Conservation (phyloP, 2,113 vertebrate genomes). For the Trichechus manatus region DNA sequence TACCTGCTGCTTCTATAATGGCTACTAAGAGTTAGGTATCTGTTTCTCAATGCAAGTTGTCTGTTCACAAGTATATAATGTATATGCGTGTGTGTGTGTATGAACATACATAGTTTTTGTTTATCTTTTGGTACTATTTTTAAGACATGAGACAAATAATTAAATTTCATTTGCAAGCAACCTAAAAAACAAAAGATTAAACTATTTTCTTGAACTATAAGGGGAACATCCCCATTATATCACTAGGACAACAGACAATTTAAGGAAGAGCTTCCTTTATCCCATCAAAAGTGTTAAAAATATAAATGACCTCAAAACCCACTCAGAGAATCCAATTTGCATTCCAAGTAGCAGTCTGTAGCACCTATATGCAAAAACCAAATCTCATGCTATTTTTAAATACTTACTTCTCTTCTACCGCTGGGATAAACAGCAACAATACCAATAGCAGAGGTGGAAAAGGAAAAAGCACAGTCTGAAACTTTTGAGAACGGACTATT, state of each 20-base stretch:
- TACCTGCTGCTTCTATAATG: background rate
- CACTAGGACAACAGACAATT: background rate
- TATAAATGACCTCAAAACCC: background rate
- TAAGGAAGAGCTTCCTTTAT: background rate
- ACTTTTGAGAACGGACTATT: background rate
- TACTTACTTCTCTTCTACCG: background rate
- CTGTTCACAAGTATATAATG: background rate
- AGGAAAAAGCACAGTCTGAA: background rate
- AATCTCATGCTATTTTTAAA: slow-evolving; percentile 8
- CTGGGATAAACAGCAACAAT: background rate
- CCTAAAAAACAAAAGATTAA: slow-evolving; percentile 23
- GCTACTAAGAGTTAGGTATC: background rate
- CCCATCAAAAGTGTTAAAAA: slow-evolving; percentile 4
- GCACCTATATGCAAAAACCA: background rate
- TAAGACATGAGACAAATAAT: background rate
- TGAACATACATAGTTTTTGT: background rate
- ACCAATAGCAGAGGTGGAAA: background rate
- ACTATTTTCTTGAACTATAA: background rate
- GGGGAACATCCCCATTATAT: background rate
- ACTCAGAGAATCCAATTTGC: background rate
- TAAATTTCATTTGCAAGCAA: slow-evolving; percentile 8
- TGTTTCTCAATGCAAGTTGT: slow-evolving; percentile 51
- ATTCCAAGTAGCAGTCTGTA: background rate
- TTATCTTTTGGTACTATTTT: slow-evolving; percentile 38
- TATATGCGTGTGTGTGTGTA: background rate